These are phyloP conservation scores for Alviniconcha marisindica DNA, from an alignment of 1,140 invertebrate species.

Conservation along the genomic window DNA sequence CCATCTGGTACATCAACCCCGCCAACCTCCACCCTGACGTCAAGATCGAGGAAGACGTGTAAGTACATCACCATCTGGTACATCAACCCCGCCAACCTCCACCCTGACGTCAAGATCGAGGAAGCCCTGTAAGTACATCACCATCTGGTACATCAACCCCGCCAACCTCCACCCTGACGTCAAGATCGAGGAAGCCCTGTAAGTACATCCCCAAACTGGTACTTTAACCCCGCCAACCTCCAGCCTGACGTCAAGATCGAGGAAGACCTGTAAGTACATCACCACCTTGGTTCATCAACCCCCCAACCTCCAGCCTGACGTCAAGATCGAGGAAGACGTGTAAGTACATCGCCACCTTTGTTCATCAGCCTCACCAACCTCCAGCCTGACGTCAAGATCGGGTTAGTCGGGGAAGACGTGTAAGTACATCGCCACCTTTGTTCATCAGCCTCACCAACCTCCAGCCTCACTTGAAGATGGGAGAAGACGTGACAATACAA, in stretches of 20 bases:
- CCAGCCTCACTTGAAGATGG: too few species aligned
- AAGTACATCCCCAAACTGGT: neutral
- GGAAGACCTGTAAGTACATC: neutral
- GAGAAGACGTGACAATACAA: too few species aligned
- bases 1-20: neutral
- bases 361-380: neutral
- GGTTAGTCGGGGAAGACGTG: too few species aligned
- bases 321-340: neutral
- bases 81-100: neutral
- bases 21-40: neutral
- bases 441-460: neutral
- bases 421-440: too few species aligned
- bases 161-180: too few species aligned
- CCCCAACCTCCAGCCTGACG: neutral
- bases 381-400: neutral
- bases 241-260: neutral
- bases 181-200: too few species aligned
- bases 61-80: neutral
- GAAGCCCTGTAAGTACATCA: neutral
- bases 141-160: neutral
- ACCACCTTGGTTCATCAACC: neutral
- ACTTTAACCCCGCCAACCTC: neutral
- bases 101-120: neutral
- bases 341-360: neutral
- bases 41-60: neutral